Conservation (phyloP, 2,113 vertebrate species). For the Aldabrachelys gigantea region DNA sequence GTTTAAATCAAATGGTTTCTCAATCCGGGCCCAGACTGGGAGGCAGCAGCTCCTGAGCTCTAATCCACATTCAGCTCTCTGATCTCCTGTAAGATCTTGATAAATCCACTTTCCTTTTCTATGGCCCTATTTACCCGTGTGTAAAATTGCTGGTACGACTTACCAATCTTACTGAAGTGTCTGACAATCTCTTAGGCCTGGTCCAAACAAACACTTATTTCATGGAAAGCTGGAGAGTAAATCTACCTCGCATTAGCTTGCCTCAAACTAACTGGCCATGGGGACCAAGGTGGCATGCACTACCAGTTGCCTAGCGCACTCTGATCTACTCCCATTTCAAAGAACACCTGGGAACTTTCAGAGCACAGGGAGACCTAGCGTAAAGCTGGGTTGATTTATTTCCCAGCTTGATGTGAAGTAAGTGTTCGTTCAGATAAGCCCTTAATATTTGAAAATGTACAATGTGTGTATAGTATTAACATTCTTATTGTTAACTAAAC, state of each 20-base stretch:
- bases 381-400: not conserved
- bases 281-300: not conserved
- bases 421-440: not conserved
- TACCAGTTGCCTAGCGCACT: not conserved
- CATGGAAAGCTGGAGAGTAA: not conserved
- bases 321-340: not conserved
- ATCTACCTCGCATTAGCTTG: not conserved
- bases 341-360: not conserved
- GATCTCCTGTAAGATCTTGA: constrained; percentile 47
- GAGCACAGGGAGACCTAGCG: not conserved
- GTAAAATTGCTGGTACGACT: constrained; percentile 20
- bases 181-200: not conserved
- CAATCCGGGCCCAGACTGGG: constrained; percentile 31
- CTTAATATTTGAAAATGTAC: not conserved
- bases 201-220: not conserved
- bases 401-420: not conserved
- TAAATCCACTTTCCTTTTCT: constrained; percentile 42
- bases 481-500: not conserved
- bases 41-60: not conserved
- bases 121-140: not conserved
- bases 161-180: not conserved
- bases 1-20: constrained; percentile 32
- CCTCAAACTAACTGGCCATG: not conserved
- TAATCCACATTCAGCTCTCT: constrained; percentile 51
- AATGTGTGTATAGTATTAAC: not conserved